Evolutionary conservation across 2,888 invertebrate species (phyloP).

Genomic region (Drosophila heteroneura): DNA sequence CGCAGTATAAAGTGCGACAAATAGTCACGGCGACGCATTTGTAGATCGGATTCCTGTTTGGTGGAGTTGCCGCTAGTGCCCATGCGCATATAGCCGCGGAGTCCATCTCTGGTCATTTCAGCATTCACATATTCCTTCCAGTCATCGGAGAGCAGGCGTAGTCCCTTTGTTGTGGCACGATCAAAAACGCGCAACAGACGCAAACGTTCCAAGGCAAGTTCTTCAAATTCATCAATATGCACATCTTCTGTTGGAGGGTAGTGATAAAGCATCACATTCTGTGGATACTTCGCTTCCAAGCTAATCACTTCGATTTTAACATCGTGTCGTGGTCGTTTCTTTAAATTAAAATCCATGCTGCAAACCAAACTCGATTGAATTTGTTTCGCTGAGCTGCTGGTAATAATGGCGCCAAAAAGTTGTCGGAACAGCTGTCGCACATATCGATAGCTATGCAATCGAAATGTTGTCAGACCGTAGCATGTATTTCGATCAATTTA

Average conservation of each 20-base stretch:
- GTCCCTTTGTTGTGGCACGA: slow-evolving; percentile 89
- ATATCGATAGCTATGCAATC: slow-evolving; percentile 24
- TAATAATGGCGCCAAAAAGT: slow-evolving; percentile 47
- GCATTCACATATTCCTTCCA: slow-evolving; percentile 88
- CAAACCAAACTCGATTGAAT: not conserved
- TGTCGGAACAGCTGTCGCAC: slow-evolving; percentile 32
- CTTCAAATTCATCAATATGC: slow-evolving; percentile 93
- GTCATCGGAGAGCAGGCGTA: slow-evolving; percentile 88
- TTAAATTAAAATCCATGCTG: slow-evolving; percentile 79
- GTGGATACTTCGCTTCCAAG: slow-evolving; percentile 87
- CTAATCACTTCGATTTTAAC: slow-evolving; percentile 85
- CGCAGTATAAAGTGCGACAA: slow-evolving; percentile 97
- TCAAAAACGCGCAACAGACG: slow-evolving; percentile 92
- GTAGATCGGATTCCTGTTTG: slow-evolving; percentile 88
- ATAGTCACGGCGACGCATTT: slow-evolving; percentile 91
- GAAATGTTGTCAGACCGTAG: not conserved
- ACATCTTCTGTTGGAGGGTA: slow-evolving; percentile 91
- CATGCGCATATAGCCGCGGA: slow-evolving; percentile 88
- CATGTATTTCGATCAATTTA: not conserved
- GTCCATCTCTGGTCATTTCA: slow-evolving; percentile 89
- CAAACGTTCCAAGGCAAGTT: slow-evolving; percentile 93
- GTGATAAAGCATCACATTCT: slow-evolving; percentile 92
- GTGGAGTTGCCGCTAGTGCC: slow-evolving; percentile 83
- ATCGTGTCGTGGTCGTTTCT: slow-evolving; percentile 70
- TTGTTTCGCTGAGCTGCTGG: not conserved